These are phyloP conservation scores for Elephas maximus DNA, from an alignment of 2,113 vertebrate species.

Conservation along the genomic window DNA sequence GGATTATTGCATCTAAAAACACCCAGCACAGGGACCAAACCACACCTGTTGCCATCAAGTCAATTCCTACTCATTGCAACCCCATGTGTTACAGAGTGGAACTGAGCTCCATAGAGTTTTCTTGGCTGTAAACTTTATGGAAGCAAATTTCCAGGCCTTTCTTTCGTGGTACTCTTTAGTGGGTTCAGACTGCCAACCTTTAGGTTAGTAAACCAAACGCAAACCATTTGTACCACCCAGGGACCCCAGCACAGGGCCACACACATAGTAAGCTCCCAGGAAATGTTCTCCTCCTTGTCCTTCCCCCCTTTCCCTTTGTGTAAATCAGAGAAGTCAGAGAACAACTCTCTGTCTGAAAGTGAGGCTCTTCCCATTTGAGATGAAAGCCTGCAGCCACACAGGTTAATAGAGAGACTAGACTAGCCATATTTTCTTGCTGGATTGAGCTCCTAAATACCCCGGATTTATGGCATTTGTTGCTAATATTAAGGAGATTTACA, in stretches of 20 bases:
- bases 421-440: conserved; percentile 48
- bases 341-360: neutral
- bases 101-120: neutral
- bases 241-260: no score
- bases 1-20: neutral
- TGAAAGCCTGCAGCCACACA: conserved; percentile 70
- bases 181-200: no score
- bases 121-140: neutral
- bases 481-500: conserved; percentile 64
- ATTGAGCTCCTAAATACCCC: conserved; percentile 67
- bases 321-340: neutral
- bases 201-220: no score
- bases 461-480: conserved; percentile 75
- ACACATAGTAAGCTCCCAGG: neutral
- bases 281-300: neutral
- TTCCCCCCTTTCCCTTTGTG: neutral
- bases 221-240: no score
- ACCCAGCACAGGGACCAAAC: neutral
- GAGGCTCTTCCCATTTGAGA: neutral
- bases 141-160: neutral
- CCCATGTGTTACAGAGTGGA: neutral
- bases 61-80: no score
- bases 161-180: neutral
- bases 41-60: neutral
- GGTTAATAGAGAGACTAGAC: conserved; percentile 52